A percentile compares a stretch with the other conserved stretches of the same genome.
Conservation (phyloP, 2,797 vertebrate species). For the Falco rusticolus region DNA sequence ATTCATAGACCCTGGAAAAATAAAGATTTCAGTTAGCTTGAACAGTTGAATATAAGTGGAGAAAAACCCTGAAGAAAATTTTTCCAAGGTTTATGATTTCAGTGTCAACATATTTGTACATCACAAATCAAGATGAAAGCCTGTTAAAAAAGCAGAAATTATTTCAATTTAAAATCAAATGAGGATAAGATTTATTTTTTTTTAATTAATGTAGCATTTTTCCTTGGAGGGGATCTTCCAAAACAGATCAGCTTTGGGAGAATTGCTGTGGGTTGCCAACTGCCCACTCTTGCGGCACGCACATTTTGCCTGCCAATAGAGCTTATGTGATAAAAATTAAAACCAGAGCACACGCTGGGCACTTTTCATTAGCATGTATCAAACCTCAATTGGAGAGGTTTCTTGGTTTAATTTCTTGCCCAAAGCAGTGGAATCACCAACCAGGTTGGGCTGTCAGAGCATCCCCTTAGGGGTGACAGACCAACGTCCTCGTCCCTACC, state of each 20-base stretch:
- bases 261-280: not conserved
- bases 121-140: constrained; percentile 9
- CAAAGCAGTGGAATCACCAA: not conserved
- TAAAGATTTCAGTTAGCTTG: not conserved
- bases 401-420: not conserved
- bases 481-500: not conserved
- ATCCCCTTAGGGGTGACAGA: not conserved
- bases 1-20: not conserved
- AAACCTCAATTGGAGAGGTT: not conserved
- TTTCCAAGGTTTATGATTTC: not conserved
- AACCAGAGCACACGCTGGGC: not conserved
- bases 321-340: not conserved
- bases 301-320: not conserved
- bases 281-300: not conserved
- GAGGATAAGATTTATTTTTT: not conserved
- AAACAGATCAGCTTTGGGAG: not conserved
- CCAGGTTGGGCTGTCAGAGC: not conserved
- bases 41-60: not conserved
- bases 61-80: not conserved
- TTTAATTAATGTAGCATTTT: not conserved
- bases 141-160: not conserved
- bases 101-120: not conserved
- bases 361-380: not conserved
- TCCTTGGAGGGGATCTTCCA: not conserved
- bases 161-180: constrained; percentile 6